These are phyloP conservation scores for Agelastica alni DNA, from an alignment of 2,888 invertebrate species.

Conservation along the genomic window DNA sequence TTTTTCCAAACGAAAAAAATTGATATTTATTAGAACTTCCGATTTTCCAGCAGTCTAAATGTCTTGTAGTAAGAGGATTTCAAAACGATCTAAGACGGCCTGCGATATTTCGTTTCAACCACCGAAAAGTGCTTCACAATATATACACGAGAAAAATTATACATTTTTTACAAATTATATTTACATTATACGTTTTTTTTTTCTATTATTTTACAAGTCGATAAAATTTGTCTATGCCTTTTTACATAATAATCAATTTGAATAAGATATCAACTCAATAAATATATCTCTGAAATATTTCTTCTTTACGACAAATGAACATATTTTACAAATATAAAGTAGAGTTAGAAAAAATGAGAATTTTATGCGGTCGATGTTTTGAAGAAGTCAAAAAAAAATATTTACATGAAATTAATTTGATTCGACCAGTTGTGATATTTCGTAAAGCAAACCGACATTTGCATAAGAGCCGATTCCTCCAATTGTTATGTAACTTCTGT, in stretches of 20 bases:
- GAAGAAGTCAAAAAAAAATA: neutral
- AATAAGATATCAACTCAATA: conserved; percentile 25
- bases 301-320: conserved; percentile 25
- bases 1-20: too few relatives aligned
- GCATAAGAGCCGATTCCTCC: too few relatives aligned
- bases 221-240: conserved; percentile 18
- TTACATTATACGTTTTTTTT: conserved; percentile 28
- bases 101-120: conserved; percentile 36
- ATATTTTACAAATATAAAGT: conserved; percentile 27
- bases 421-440: conserved; percentile 2
- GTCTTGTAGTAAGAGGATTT: conserved; percentile 27
- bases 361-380: too few relatives aligned
- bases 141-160: conserved; percentile 38
- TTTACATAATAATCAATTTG: conserved; percentile 29
- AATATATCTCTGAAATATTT: conserved; percentile 30
- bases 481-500: too few relatives aligned
- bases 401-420: conserved; percentile 1
- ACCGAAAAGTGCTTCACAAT: conserved; percentile 42
- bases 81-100: conserved; percentile 32
- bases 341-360: neutral
- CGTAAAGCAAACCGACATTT: too few relatives aligned
- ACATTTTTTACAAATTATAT: conserved; percentile 38
- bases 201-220: conserved; percentile 30
- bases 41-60: conserved; percentile 28
- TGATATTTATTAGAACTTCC: too few relatives aligned